Conservation (phyloP, 2,888 invertebrate genomes). For the Hymenopus coronatus region DNA sequence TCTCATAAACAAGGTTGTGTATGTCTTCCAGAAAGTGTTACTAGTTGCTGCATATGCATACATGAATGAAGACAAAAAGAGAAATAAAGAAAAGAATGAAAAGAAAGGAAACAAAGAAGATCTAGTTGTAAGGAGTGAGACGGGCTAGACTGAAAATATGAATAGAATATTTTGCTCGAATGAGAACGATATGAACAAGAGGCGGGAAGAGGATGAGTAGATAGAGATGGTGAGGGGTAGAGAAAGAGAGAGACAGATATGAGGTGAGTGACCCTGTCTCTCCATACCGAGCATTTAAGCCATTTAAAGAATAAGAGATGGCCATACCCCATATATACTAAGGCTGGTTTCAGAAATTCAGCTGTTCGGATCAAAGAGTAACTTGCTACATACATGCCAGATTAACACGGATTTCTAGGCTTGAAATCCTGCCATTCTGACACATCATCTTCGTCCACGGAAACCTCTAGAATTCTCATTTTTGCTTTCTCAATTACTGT, state of each 20-base stretch:
- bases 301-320: slow-evolving; percentile 6
- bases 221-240: neutral
- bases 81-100: neutral
- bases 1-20: neutral
- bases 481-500: no score
- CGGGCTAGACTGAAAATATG: slow-evolving; percentile 16
- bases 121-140: neutral
- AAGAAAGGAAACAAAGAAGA: neutral
- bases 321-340: neutral
- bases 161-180: slow-evolving; percentile 9
- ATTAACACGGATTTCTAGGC: no score
- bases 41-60: neutral
- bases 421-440: no score
- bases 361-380: no score
- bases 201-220: slow-evolving; percentile 1
- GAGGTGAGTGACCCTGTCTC: slow-evolving; percentile 22
- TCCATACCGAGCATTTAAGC: slow-evolving; percentile 12
- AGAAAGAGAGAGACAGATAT: neutral
- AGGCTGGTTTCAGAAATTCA: neutral
- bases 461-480: no score
- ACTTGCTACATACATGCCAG: no score
- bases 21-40: no score
- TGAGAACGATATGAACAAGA: neutral
- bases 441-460: no score
- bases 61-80: neutral